Evolutionary conservation across 2,113 vertebrate species (phyloP).

Genomic region (Oryzias melastigma): DNA sequence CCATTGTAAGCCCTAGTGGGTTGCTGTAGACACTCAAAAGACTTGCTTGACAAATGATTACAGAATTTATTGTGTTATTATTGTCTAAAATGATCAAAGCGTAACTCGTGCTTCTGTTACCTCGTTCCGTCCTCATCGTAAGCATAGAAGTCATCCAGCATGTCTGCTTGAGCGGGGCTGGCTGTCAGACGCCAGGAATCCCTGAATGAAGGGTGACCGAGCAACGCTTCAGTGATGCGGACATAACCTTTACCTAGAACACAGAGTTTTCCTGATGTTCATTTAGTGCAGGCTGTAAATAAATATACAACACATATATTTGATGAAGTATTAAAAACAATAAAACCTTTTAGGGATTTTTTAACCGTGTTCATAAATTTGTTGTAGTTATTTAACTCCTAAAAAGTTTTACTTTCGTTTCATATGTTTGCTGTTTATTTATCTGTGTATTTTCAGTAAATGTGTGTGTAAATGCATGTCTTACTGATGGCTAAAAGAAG

Average conservation of each 20-base stretch:
- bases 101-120: conserved; percentile 13
- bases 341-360: too few species aligned
- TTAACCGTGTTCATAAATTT: too few species aligned
- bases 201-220: conserved; percentile 87
- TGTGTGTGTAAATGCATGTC: conserved; percentile 21
- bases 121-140: conserved; percentile 96
- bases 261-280: background rate
- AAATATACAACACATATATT: too few species aligned
- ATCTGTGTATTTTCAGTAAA: too few species aligned
- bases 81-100: too few species aligned
- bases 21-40: too few species aligned
- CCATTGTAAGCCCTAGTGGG: too few species aligned
- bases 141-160: conserved; percentile 96
- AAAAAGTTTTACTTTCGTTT: background rate
- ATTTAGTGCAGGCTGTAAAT: too few species aligned
- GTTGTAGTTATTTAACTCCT: too few species aligned
- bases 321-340: too few species aligned
- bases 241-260: conserved; percentile 87
- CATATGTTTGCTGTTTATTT: background rate
- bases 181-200: conserved; percentile 86
- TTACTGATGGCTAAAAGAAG: conserved; percentile 91
- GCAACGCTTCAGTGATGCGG: conserved; percentile 92
- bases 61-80: too few species aligned
- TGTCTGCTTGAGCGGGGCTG: conserved; percentile 89
- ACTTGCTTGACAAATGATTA: too few species aligned